Evolutionary conservation across 2,888 invertebrate genomes (phyloP), one percentile per base, ranked within the genome.

Genomic region (Spilarctia lutea): DNA sequence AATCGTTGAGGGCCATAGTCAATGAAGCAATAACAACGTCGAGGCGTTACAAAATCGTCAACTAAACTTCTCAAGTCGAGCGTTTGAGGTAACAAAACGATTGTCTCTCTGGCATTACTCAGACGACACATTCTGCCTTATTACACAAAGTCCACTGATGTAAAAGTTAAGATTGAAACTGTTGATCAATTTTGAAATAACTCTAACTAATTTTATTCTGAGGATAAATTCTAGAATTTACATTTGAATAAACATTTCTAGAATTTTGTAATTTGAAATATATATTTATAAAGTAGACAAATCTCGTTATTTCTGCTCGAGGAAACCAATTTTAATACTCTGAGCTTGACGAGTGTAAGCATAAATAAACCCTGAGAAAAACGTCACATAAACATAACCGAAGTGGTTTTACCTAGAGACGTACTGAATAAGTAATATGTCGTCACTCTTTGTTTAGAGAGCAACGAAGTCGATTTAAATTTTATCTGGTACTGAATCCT

Each of bases 341-440:
- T 63, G 16, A 48, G 33, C 4, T n/a, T 48, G 56, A 33, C 24
- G 65, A 20, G 60, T 68, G 56, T 63, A 63, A 35, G 52, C 45
- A 69, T 75, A 72, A 69, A 75, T 68, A 72, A 52, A 60, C 45
- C 52, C 24, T 24, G n/a, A 24, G 65, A 73, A 73, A 76, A 73
- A 56, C 30, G 16, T 48, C 60, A 56, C 48, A 79, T 72, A 78
- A 75, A 77, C 67, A 79, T 75, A 65, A 76, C 74, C 42, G 72
- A 75, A 77, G 66, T 63, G 33, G 69, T 77, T 77, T 66, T 75
- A 77, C 72, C 75, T 48, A 33, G 52, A 76, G 70, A 48, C 65
- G 69, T 75, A 45, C 68, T 84, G 76, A 77, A 83, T 83, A 79
- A 83, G 70, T 84, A 78, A 83, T 79, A 70, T 78, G 72, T 74